These are phyloP conservation scores for Sphenopsis melanotis DNA, from an alignment of 2,797 vertebrate species.

Conservation along the genomic window DNA sequence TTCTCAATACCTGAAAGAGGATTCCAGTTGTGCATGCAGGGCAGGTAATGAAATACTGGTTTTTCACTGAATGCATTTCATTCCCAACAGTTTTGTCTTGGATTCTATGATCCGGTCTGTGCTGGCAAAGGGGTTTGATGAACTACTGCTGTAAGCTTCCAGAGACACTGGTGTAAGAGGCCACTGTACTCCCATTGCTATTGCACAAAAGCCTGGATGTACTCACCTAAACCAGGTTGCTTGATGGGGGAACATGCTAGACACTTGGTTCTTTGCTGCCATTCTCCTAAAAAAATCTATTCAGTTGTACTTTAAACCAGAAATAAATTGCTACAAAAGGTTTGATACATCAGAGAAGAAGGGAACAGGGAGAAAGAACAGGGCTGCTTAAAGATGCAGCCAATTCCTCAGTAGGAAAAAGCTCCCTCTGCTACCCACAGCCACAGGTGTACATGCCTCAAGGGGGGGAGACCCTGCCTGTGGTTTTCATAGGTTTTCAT, in stretches of 20 bases:
- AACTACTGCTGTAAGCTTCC: neutral
- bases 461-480: neutral
- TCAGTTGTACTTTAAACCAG: neutral
- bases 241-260: neutral
- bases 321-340: neutral
- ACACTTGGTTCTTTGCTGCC: neutral
- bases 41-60: neutral
- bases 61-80: neutral
- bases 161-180: neutral
- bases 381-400: neutral
- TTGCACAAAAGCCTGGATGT: neutral
- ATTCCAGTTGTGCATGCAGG: neutral
- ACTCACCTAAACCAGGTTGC: neutral
- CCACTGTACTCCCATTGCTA: fast-evolving
- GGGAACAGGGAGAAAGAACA: neutral
- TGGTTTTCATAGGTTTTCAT: neutral
- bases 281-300: neutral
- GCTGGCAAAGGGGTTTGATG: neutral
- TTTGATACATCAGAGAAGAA: neutral
- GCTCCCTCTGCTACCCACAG: neutral
- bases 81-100: neutral
- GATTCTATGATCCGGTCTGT: neutral
- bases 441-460: neutral
- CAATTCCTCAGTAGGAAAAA: neutral
- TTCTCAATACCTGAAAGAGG: neutral